phyloP scores from a whole-genome alignment of 2,113 vertebrate species.

The Ceyx melanurus region DNA sequence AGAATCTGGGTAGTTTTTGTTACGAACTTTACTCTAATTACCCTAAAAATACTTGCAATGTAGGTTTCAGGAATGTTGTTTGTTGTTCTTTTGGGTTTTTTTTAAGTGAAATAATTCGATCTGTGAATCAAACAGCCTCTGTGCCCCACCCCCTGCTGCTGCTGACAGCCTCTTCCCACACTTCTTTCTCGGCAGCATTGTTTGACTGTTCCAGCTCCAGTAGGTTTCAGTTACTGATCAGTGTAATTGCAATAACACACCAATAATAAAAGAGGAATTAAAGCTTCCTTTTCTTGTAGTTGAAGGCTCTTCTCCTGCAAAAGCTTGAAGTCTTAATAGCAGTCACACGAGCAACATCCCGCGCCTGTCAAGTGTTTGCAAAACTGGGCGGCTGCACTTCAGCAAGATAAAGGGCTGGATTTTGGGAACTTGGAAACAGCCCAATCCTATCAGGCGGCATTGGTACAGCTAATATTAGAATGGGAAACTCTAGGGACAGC shows the following conservation, averaged over 20 bases:
- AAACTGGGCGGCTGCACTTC: background rate
- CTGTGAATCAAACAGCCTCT: conserved; percentile 38
- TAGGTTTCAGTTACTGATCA: conserved; percentile 46
- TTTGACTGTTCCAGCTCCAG: conserved; percentile 47
- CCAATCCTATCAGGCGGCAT: background rate
- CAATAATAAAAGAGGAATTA: conserved; percentile 53
- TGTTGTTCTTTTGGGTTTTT: background rate
- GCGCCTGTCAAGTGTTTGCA: background rate
- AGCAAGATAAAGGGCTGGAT: conserved; percentile 1
- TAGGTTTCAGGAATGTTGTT: background rate
- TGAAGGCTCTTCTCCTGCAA: background rate
- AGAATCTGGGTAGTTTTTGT: background rate
- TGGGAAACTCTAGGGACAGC: background rate
- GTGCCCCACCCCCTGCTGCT: conserved; percentile 44
- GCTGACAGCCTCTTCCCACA: conserved; percentile 55
- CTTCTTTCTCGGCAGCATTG: background rate
- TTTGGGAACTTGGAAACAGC: background rate
- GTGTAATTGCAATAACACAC: conserved; percentile 47
- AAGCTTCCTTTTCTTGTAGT: conserved; percentile 48
- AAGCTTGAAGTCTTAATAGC: conserved; percentile 18
- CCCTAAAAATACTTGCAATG: background rate
- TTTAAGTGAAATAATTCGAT: conserved; percentile 2
- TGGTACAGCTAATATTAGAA: conserved; percentile 29
- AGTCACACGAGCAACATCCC: background rate
- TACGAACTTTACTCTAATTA: background rate